Conservation (phyloP, 2,797 vertebrate genomes). For the Myotis daubentonii region DNA sequence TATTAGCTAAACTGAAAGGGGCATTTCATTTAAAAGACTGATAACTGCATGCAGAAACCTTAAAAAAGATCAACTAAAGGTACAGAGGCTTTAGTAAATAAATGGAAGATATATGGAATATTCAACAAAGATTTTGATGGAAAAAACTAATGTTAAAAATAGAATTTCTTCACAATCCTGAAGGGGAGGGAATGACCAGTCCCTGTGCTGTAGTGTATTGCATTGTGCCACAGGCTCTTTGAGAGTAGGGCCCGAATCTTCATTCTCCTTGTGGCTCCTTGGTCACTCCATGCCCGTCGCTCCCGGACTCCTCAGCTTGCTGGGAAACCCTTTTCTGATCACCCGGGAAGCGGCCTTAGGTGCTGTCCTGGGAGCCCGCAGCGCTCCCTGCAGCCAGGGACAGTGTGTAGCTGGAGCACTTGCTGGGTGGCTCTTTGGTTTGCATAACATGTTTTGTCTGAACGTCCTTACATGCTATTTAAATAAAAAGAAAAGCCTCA, state of each 20-base stretch:
- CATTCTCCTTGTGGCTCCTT: fast-evolving
- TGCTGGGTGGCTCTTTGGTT: background rate
- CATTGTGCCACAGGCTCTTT: background rate
- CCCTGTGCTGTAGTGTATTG: background rate
- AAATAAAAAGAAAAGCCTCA: background rate
- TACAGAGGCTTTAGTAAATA: background rate
- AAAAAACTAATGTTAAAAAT: background rate
- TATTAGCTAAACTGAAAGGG: background rate
- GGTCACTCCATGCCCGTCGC: fast-evolving
- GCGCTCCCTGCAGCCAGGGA: background rate
- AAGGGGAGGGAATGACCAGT: background rate
- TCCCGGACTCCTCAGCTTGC: background rate
- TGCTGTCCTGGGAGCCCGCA: background rate
- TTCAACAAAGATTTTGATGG: background rate
- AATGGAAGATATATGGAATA: background rate
- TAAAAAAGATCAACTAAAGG: background rate
- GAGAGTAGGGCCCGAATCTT: too few relatives aligned
- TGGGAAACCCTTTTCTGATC: background rate
- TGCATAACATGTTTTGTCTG: background rate
- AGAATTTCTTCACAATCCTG: background rate
- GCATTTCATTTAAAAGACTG: background rate
- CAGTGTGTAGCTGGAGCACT: fast-evolving
- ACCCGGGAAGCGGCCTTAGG: background rate
- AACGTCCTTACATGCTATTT: background rate
- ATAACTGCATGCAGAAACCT: background rate